phyloP scores from a whole-genome alignment of 2,113 vertebrate genomes.

The Tringa solitaria region DNA sequence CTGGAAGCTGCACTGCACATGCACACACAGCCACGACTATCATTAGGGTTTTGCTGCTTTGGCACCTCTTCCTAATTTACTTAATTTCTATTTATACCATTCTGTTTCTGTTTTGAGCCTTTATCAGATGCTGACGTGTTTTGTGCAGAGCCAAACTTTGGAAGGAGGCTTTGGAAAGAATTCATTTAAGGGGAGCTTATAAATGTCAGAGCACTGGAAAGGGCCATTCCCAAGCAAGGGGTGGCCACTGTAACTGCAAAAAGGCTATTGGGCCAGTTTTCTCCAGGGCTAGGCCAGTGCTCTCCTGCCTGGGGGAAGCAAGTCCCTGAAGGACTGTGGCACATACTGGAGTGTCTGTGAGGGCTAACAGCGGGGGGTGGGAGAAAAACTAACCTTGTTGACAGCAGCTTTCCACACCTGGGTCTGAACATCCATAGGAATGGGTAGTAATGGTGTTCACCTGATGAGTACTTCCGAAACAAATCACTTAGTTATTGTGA shows the following conservation, averaged over 20 bases:
- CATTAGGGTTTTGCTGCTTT: conserved; percentile 25
- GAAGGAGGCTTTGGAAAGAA: background rate
- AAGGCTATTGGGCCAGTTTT: background rate
- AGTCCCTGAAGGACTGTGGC: background rate
- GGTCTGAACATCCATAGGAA: background rate
- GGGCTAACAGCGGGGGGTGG: background rate
- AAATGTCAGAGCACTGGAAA: background rate
- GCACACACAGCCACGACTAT: background rate
- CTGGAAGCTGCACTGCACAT: background rate
- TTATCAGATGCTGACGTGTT: background rate
- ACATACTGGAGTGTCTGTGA: background rate
- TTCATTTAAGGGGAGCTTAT: background rate
- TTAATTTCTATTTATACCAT: conserved; percentile 42
- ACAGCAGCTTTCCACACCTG: background rate
- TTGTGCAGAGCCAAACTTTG: background rate
- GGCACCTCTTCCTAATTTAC: conserved; percentile 41
- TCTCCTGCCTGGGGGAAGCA: background rate
- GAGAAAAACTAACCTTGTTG: background rate
- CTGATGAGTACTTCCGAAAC: background rate
- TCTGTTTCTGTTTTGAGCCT: conserved; percentile 19
- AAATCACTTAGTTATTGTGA: background rate
- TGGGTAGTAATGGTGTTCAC: background rate
- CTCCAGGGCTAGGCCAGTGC: background rate
- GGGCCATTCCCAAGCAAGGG: rapidly evolving
- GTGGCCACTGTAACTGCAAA: background rate